Evolutionary conservation across 2,888 invertebrate species (phyloP), one percentile per base, ranked within the genome.

Genomic region (Colletes collaris): DNA sequence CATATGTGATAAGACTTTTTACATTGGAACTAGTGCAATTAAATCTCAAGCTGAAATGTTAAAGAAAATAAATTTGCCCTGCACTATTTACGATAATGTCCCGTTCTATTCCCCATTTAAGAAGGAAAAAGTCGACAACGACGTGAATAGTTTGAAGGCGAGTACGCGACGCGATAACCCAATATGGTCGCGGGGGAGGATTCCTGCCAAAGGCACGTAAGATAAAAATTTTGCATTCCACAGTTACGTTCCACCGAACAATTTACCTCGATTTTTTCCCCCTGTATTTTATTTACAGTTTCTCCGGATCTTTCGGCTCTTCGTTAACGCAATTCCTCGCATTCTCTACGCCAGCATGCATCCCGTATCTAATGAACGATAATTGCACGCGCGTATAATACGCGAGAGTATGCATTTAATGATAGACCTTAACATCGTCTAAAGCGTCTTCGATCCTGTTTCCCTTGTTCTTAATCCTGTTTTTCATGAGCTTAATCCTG

Each of bases 231-330:
- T 72, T 76, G 67, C 81, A 81, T 81, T 81, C 76, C 81, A 52
- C 13, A 44, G 65, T 49, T 73, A 70, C 68, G 71, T 76, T 81
- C 81, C 81, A 55, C 27, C 81, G 68, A 72, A 81, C 81, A 76
- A 81, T 81, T 81, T 81, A 80, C 81, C 60, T 58, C 67, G 67
- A 2, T 27, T 27, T 27, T 27, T 59, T 68, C 52, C 52, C 76
- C 52, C 76, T 81, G 56, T 67, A 81, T 56, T 81, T 80, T 81
- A 79, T 81, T 76, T 81, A 72, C 76, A 81, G 68, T 81, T 81
- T 81, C 64, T 68, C 68, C 37, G 27, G 81, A 56, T 70, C 77
- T 66, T 59, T 58, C 60, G 65, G 49, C 76, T 71, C 79, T 80
- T 80, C 80, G 69, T 81, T 81, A 75, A 70, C 71, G 75, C 68